Evolutionary conservation across 64 coral and sea anemone species (phyloP).

Genomic region (Montipora sp.): DNA sequence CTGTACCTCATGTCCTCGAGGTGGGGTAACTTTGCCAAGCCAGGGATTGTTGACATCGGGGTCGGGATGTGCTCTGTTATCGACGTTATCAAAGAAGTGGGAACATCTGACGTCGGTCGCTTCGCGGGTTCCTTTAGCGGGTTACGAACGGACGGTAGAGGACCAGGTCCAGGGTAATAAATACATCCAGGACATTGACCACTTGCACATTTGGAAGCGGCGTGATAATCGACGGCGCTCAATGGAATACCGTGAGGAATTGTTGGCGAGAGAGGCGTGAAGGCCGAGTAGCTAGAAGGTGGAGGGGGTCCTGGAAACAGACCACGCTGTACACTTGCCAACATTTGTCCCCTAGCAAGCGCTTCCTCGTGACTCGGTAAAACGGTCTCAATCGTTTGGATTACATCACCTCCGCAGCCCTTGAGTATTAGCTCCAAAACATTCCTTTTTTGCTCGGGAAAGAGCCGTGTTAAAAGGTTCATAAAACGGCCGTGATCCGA

Average conservation of each 20-base stretch:
- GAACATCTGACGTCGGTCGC: constrained; percentile 2
- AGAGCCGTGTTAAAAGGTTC: constrained; percentile 84
- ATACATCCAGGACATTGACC: constrained; percentile 85
- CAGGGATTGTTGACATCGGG: constrained; percentile 43
- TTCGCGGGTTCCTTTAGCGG: constrained; percentile 56
- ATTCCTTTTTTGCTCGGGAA: constrained; percentile 93
- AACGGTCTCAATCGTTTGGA: constrained; percentile 95
- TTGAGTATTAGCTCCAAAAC: constrained; percentile 91
- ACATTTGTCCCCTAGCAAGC: constrained; percentile 59
- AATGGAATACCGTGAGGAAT: constrained; percentile 76
- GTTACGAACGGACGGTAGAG: constrained; percentile 30
- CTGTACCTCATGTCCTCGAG: constrained; percentile 58
- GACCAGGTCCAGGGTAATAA: constrained; percentile 74
- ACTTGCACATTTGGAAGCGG: constrained; percentile 62
- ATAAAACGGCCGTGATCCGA: constrained; percentile 77
- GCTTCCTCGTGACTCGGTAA: constrained; percentile 93
- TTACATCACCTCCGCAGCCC: constrained; percentile 92
- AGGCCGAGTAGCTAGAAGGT: constrained; percentile 81
- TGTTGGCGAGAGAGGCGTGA: constrained; percentile 73
- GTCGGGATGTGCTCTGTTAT: constrained; percentile 41
- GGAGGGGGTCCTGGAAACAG: constrained; percentile 61
- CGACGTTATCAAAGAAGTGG: constrained; percentile 16
- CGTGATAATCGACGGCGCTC: constrained; percentile 68
- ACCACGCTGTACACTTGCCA: constrained; percentile 40
- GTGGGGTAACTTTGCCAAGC: constrained; percentile 40